These are phyloP conservation scores for Hypercompe scribonia DNA, from an alignment of 2,888 invertebrate species.

Conservation along the genomic window DNA sequence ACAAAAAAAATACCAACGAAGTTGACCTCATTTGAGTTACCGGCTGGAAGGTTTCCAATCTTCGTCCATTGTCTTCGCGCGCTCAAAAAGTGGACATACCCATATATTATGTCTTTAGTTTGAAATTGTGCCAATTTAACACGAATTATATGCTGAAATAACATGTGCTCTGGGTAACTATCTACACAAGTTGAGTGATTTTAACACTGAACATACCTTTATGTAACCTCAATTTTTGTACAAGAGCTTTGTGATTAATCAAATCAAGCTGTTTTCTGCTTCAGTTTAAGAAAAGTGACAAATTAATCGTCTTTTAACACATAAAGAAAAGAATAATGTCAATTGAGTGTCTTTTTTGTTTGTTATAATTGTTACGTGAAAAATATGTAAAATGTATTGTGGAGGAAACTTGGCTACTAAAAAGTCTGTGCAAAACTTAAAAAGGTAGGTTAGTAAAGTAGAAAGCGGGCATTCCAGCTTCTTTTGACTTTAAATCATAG, in stretches of 20 bases:
- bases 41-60: slow-evolving; percentile 78
- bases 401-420: neutral
- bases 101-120: slow-evolving; percentile 54
- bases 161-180: slow-evolving; percentile 34
- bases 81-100: slow-evolving; percentile 60
- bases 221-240: slow-evolving; percentile 26
- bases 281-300: too few relatives aligned
- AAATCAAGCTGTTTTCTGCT: too few relatives aligned
- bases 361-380: neutral
- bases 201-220: slow-evolving; percentile 38
- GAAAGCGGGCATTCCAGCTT: too few relatives aligned
- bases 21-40: slow-evolving; percentile 78
- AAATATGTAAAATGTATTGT: neutral
- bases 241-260: slow-evolving; percentile 4
- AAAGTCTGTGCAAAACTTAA: neutral
- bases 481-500: too few relatives aligned
- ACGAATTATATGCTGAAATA: slow-evolving; percentile 32
- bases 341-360: too few relatives aligned
- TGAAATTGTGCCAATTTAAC: slow-evolving; percentile 58
- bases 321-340: too few relatives aligned
- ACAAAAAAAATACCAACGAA: slow-evolving; percentile 56
- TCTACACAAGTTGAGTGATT: slow-evolving; percentile 31
- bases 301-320: too few relatives aligned
- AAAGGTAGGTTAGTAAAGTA: neutral
- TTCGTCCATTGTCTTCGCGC: slow-evolving; percentile 67